Conservation (phyloP, 2,797 vertebrate species). For the Adelosebastes latens region DNA sequence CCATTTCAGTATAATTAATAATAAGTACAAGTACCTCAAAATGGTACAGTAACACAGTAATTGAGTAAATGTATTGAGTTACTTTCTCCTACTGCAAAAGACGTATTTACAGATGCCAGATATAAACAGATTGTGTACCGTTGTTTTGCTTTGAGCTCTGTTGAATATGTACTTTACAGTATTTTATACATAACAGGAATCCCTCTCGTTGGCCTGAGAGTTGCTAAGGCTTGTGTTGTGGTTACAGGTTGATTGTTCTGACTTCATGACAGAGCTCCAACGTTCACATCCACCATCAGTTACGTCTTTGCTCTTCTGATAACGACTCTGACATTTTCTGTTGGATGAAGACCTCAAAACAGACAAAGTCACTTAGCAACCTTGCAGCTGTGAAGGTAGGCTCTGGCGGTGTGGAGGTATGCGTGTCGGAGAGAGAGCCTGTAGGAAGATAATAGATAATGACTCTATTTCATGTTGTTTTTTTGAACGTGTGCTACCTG, state of each 20-base stretch:
- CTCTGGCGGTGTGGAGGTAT: constrained; percentile 14
- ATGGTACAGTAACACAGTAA: not conserved
- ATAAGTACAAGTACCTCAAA: not conserved
- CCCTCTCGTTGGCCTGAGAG: constrained; percentile 16
- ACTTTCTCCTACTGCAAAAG: not conserved
- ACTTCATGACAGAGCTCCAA: constrained; percentile 3
- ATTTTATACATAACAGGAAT: constrained; percentile 6
- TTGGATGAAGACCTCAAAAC: constrained; percentile 62
- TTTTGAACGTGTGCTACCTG: constrained; percentile 49
- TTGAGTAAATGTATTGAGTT: not conserved
- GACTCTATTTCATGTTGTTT: constrained; percentile 22
- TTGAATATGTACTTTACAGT: constrained; percentile 19
- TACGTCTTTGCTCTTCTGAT: not conserved
- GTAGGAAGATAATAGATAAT: constrained; percentile 36
- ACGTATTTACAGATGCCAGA: not conserved
- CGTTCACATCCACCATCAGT: constrained; percentile 7
- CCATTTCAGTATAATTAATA: not conserved
- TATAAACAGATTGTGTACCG: not conserved
- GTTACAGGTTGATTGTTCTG: constrained; percentile 56
- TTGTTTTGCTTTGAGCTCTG: constrained; percentile 4
- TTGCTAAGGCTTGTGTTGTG: constrained; percentile 76
- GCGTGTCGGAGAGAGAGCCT: constrained; percentile 17
- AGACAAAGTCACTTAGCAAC: constrained; percentile 13
- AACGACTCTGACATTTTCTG: constrained; percentile 5
- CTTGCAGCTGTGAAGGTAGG: constrained; percentile 57